A percentile compares a stretch with the other conserved stretches of the same genome.
Evolutionary conservation across 1,140 invertebrate genomes (phyloP).

Genomic region (Palaemon carinicauda): DNA sequence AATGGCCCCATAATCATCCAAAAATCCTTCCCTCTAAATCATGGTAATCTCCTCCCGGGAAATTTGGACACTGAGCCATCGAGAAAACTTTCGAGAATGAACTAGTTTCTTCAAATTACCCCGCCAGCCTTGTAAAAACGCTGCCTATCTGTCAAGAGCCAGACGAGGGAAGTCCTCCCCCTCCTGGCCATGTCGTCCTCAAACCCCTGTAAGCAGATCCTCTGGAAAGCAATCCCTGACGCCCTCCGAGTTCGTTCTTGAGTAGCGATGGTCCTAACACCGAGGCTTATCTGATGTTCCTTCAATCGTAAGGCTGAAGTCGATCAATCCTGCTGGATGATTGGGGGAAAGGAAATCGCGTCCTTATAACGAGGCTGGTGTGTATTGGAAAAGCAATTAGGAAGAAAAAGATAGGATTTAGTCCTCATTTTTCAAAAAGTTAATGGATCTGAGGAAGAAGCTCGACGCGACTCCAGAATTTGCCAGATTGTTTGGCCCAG

Average conservation of each 20-base stretch:
- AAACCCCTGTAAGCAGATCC: background rate
- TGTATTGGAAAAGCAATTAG: constrained; percentile 57
- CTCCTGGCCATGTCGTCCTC: background rate
- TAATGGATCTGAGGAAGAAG: constrained; percentile 54
- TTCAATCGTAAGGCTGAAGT: background rate
- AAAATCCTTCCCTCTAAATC: background rate
- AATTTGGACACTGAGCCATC: constrained; percentile 23
- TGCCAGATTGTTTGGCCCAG: constrained; percentile 8
- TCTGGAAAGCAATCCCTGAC: background rate
- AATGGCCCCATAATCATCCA: background rate
- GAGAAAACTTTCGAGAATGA: constrained; percentile 27
- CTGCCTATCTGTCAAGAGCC: constrained; percentile 36
- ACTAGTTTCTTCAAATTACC: constrained; percentile 41
- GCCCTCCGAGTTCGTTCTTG: background rate
- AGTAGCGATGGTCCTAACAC: background rate
- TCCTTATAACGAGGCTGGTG: constrained; percentile 27
- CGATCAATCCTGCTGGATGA: background rate
- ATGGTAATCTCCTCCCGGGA: constrained; percentile 6
- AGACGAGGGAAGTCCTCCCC: background rate
- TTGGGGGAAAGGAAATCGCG: background rate
- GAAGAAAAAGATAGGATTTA: constrained; percentile 56
- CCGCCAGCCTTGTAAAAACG: constrained; percentile 17
- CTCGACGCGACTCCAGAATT: constrained; percentile 5
- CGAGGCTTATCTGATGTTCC: no score
- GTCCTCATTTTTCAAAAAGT: constrained; percentile 55